Conservation (phyloP, 2,888 invertebrate genomes). For the Drosophila affinis region DNA sequence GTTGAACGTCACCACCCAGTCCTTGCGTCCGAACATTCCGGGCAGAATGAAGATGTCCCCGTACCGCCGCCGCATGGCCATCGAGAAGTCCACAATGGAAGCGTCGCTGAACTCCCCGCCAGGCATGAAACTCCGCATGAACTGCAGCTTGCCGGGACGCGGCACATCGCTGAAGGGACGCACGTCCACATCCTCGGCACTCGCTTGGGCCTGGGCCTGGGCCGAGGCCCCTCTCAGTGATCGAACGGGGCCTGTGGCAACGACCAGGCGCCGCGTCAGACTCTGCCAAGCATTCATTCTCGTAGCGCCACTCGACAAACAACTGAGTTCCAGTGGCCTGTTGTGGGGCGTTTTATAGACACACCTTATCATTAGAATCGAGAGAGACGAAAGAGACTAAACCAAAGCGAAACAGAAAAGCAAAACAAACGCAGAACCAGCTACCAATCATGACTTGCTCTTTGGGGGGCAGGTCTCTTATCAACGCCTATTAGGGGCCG, state of each 20-base stretch:
- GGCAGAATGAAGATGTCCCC: constrained; percentile 81
- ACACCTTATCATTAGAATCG: constrained; percentile 16
- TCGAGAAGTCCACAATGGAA: constrained; percentile 43
- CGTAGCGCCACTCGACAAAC: neutral
- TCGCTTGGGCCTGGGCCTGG: neutral
- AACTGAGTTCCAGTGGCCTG: neutral
- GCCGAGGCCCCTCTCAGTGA: neutral
- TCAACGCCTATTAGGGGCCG: neutral
- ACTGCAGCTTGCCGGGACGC: constrained; percentile 46
- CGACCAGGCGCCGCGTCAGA: neutral
- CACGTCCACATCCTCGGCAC: neutral
- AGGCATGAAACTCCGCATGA: constrained; percentile 60
- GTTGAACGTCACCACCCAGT: constrained; percentile 83
- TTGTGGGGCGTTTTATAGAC: constrained; percentile 17
- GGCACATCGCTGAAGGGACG: constrained; percentile 54
- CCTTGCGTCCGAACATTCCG: constrained; percentile 74
- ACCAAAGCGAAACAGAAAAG: constrained; percentile 22
- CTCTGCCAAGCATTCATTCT: neutral
- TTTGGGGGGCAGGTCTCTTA: neutral
- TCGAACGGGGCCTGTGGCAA: neutral
- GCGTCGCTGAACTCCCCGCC: constrained; percentile 55
- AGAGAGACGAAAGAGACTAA: neutral
- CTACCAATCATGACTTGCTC: constrained; percentile 11
- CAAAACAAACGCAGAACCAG: constrained; percentile 18
- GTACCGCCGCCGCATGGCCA: constrained; percentile 48